Conservation (phyloP, 2,797 vertebrate species). For the Thamnophis elegans region DNA sequence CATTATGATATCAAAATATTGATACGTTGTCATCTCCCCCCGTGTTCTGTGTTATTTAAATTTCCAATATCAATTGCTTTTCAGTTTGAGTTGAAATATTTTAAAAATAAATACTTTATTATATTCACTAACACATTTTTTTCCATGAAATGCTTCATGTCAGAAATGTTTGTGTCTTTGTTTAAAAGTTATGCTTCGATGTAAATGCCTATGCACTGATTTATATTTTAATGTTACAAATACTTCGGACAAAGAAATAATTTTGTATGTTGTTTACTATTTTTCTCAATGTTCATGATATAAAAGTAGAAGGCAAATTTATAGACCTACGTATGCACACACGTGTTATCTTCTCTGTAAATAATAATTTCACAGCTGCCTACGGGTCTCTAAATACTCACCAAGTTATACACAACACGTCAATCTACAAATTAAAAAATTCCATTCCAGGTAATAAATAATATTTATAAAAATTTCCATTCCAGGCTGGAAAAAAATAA, state of each 20-base stretch:
- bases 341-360: not conserved
- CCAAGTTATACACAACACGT: not conserved
- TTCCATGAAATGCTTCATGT: not conserved
- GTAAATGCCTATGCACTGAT: not conserved
- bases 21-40: not conserved
- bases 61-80: not conserved
- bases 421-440: not conserved
- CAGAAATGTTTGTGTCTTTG: not conserved
- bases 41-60: not conserved
- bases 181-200: not conserved
- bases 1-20: not conserved
- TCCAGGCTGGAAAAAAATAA: not conserved
- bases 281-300: not conserved
- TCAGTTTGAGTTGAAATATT: not conserved
- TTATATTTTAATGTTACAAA: slow-evolving; percentile 1
- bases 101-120: not conserved
- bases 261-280: not conserved
- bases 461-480: not conserved
- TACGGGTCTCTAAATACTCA: not conserved
- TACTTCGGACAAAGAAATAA: not conserved
- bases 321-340: not conserved
- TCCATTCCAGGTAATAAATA: not conserved
- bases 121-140: not conserved
- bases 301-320: not conserved
- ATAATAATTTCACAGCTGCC: not conserved